phyloP scores from a whole-genome alignment of 2,797 vertebrate species.

The Pterois miles region DNA sequence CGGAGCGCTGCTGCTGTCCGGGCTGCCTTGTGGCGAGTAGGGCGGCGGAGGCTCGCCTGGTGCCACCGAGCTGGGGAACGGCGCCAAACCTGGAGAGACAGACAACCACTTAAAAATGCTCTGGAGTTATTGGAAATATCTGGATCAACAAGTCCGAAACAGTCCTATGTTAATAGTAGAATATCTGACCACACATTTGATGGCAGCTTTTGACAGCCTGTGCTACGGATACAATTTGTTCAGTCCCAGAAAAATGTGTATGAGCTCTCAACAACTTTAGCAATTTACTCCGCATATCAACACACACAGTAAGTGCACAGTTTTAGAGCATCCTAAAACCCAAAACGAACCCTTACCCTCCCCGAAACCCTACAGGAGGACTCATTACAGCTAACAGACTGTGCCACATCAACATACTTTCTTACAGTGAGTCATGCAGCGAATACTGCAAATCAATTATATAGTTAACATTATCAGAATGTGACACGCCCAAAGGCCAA shows the following conservation, averaged over 20 bases:
- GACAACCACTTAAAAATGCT: too few species aligned
- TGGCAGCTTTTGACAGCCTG: too few species aligned
- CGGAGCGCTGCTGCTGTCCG: constrained; percentile 85
- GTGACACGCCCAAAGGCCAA: not conserved
- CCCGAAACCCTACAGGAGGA: too few species aligned
- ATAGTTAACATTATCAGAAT: not conserved
- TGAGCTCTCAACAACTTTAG: not conserved
- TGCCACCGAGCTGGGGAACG: constrained; percentile 76
- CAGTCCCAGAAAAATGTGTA: too few species aligned
- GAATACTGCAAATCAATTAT: not conserved
- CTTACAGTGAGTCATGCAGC: not conserved
- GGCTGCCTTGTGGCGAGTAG: constrained; percentile 88
- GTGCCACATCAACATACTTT: not conserved
- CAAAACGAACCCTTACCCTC: too few species aligned
- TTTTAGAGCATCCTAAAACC: not conserved
- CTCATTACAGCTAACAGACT: not conserved
- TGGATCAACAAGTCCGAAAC: too few species aligned
- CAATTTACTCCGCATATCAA: not conserved
- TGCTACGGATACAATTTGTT: not conserved
- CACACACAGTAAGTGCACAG: not conserved
- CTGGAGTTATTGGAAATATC: too few species aligned
- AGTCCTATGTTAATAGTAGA: too few species aligned
- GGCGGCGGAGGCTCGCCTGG: constrained; percentile 82
- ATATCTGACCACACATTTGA: too few species aligned
- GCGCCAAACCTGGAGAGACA: constrained; percentile 72